Conservation (phyloP, 2,888 invertebrate genomes). For the Caenorhabditis zanzibari region DNA sequence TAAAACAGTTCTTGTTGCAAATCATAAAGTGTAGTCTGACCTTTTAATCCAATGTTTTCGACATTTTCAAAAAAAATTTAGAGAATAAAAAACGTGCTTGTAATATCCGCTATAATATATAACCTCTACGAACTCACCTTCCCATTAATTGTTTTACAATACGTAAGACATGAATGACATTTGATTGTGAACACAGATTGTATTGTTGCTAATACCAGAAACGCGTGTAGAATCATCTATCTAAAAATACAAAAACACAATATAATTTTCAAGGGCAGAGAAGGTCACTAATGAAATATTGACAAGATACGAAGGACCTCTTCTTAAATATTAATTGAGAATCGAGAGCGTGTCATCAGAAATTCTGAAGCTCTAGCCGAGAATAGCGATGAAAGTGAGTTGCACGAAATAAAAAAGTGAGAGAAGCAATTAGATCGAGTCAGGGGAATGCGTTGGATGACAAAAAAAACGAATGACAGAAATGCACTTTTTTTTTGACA, state of each 20-base stretch:
- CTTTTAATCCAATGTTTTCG: too few species aligned
- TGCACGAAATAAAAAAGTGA: constrained; percentile 24
- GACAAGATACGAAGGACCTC: constrained; percentile 24
- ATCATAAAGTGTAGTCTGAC: too few species aligned
- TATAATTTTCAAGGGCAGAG: constrained; percentile 27
- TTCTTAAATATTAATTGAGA: constrained; percentile 59
- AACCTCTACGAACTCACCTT: constrained; percentile 26
- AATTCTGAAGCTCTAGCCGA: constrained; percentile 49
- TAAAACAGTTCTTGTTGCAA: too few species aligned
- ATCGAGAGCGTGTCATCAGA: constrained; percentile 35
- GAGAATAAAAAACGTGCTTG: too few species aligned
- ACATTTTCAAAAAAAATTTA: too few species aligned
- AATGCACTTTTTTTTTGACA: constrained; percentile 47
- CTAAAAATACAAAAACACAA: constrained; percentile 19
- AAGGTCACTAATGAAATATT: constrained; percentile 35
- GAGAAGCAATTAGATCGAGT: constrained; percentile 42
- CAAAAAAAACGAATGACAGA: constrained; percentile 20
- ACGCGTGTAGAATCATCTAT: constrained; percentile 18
- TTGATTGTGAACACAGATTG: constrained; percentile 50
- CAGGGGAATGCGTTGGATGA: not conserved
- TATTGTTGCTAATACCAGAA: constrained; percentile 12
- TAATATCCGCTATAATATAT: not conserved
- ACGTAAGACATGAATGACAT: constrained; percentile 81
- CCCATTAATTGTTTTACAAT: constrained; percentile 75
- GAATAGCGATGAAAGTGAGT: constrained; percentile 2